Conservation (phyloP, 2,888 invertebrate species). For the Hyalella azteca region DNA sequence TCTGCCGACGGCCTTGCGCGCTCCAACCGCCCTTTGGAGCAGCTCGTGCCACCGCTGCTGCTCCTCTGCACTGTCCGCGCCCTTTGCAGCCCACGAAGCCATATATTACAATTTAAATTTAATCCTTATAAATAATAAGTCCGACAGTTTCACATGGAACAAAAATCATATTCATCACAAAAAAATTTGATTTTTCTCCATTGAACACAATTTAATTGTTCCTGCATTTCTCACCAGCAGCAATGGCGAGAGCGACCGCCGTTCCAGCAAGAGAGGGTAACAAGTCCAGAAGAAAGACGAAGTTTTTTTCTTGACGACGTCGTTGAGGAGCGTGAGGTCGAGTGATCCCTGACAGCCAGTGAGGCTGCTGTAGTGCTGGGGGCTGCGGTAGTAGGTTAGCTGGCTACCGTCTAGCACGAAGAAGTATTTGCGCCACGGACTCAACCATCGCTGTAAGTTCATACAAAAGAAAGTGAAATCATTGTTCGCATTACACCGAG, state of each 20-base stretch:
- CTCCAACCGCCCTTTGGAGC: slow-evolving; percentile 9
- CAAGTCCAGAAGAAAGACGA: slow-evolving; percentile 37
- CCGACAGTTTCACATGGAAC: too few species aligned
- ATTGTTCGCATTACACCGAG: too few species aligned
- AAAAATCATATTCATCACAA: too few species aligned
- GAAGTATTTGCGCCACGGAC: slow-evolving; percentile 48
- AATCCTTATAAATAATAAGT: too few species aligned
- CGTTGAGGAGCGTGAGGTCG: slow-evolving; percentile 43
- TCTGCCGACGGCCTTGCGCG: background rate
- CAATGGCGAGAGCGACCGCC: slow-evolving; percentile 38
- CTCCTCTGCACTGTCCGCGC: background rate
- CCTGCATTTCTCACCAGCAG: slow-evolving; percentile 43
- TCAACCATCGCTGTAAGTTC: slow-evolving; percentile 41
- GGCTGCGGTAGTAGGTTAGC: slow-evolving; percentile 47
- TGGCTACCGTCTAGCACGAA: slow-evolving; percentile 47
- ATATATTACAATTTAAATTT: too few species aligned
- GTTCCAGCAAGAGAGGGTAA: slow-evolving; percentile 39
- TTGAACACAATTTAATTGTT: too few species aligned
- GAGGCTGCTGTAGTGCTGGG: slow-evolving; percentile 40
- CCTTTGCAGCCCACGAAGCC: too few species aligned
- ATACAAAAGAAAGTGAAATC: too few species aligned
- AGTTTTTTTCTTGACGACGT: slow-evolving; percentile 32
- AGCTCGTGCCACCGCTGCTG: slow-evolving; percentile 29
- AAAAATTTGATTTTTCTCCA: too few species aligned
- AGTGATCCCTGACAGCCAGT: slow-evolving; percentile 39